A percentile compares a stretch with the other conserved stretches of the same genome.
phyloP scores from a whole-genome alignment of 2,113 vertebrate genomes.

The Eptesicus fuscus region DNA sequence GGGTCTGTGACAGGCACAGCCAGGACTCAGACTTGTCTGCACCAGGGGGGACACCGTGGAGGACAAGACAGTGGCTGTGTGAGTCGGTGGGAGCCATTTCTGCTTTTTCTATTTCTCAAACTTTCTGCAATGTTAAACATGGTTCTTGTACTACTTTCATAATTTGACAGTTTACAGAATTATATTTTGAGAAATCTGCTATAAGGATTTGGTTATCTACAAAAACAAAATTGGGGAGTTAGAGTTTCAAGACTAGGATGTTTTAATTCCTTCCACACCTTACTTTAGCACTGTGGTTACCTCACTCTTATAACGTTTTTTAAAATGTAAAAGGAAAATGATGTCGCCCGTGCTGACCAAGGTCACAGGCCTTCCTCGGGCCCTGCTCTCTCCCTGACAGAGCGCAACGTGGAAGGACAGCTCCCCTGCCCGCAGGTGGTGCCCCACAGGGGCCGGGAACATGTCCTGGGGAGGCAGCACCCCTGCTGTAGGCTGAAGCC shows the following conservation, averaged over 20 bases:
- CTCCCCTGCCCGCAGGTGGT: no score
- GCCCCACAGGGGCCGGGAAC: background rate
- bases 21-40: background rate
- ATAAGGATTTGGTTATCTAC: background rate
- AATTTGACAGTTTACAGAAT: background rate
- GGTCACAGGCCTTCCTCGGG: background rate
- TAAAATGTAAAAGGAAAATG: background rate
- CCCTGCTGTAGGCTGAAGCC: background rate
- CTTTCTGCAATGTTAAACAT: background rate
- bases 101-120: background rate
- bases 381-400: rapidly evolving
- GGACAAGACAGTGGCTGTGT: background rate
- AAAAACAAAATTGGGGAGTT: background rate
- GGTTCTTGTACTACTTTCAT: background rate
- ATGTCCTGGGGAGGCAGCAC: rapidly evolving
- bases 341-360: background rate
- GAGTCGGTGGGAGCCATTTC: background rate
- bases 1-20: background rate
- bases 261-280: background rate
- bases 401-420: background rate
- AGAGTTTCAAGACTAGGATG: background rate
- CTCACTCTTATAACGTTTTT: background rate
- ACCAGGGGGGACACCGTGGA: rapidly evolving
- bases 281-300: background rate
- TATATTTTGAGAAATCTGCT: background rate